Evolutionary conservation across 2,797 vertebrate genomes (phyloP).

Genomic region (Chaenodraco wilsoni): DNA sequence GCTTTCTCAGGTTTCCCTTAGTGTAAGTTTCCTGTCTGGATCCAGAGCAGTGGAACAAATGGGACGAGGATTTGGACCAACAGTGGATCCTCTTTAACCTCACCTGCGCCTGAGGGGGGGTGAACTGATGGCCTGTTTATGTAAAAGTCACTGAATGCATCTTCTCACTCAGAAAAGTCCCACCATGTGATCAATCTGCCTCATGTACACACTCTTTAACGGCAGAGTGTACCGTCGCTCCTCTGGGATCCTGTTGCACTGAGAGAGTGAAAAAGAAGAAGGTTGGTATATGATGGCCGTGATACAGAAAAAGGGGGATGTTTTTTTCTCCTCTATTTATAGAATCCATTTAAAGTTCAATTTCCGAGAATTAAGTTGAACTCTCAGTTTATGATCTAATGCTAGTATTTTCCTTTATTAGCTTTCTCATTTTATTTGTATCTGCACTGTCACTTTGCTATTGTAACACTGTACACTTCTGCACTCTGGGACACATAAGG

Average conservation of each 20-base stretch:
- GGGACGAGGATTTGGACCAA: conserved; percentile 5
- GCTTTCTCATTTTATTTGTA: too few species aligned
- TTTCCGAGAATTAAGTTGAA: too few species aligned
- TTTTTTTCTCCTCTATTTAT: too few species aligned
- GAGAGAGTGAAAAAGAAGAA: conserved; percentile 9
- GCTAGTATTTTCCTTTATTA: too few species aligned
- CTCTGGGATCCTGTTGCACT: conserved; percentile 95
- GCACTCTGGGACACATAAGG: too few species aligned
- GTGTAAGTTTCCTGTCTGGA: conserved; percentile 23
- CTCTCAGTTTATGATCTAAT: too few species aligned
- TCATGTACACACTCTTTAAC: conserved; percentile 97
- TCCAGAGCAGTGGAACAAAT: conserved; percentile 44
- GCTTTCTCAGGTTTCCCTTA: conserved; percentile 45
- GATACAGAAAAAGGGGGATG: too few species aligned
- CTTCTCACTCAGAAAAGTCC: conserved; percentile 87
- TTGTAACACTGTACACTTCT: too few species aligned
- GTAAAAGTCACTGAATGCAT: conserved; percentile 15
- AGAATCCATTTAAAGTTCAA: too few species aligned
- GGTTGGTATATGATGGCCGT: neutral
- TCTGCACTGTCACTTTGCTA: too few species aligned
- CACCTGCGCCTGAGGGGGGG: conserved; percentile 15
- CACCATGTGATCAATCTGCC: conserved; percentile 98
- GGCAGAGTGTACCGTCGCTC: conserved; percentile 92
- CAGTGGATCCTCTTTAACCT: conserved; percentile 22
- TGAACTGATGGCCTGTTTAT: conserved; percentile 13